phyloP scores from a whole-genome alignment of 1,140 invertebrate genomes.

The Nylanderia fulva region DNA sequence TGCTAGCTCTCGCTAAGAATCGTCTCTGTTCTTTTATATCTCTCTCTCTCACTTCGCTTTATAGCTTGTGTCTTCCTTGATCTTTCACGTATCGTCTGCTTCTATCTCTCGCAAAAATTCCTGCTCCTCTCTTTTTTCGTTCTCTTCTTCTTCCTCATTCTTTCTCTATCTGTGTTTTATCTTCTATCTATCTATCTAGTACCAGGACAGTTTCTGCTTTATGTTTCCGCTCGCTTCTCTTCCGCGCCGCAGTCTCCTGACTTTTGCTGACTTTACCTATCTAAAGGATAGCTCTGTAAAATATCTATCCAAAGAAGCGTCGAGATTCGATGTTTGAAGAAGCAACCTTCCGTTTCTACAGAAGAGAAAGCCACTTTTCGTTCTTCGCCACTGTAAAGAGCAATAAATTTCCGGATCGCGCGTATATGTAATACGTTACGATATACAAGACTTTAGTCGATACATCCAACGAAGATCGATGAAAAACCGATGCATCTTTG shows the following conservation, averaged over 20 bases:
- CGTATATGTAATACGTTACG: slow-evolving; percentile 41
- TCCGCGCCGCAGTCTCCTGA: background rate
- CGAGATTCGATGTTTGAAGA: slow-evolving; percentile 61
- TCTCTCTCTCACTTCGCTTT: slow-evolving; percentile 3
- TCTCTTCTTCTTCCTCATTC: background rate
- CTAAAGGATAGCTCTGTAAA: slow-evolving; percentile 64
- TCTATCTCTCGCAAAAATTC: background rate
- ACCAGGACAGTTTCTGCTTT: slow-evolving; percentile 35
- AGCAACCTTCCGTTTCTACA: slow-evolving; percentile 29
- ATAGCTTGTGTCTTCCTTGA: background rate
- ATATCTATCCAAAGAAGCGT: slow-evolving; percentile 58
- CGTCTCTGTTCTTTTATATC: background rate
- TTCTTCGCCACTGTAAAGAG: slow-evolving; percentile 19
- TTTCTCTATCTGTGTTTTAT: background rate
- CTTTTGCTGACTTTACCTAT: slow-evolving; percentile 49
- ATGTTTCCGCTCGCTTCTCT: slow-evolving; percentile 23
- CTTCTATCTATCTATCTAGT: slow-evolving; percentile 23
- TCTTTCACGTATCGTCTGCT: background rate
- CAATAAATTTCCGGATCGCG: slow-evolving; percentile 50
- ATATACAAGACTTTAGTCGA: slow-evolving; percentile 40
- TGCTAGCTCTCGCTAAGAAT: background rate
- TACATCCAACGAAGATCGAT: slow-evolving; percentile 46
- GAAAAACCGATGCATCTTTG: slow-evolving; percentile 22
- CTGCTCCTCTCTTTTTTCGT: background rate
- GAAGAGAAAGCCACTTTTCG: background rate